phyloP scores from a whole-genome alignment of 1,140 invertebrate genomes.

The Panagrolaimus sp. region DNA sequence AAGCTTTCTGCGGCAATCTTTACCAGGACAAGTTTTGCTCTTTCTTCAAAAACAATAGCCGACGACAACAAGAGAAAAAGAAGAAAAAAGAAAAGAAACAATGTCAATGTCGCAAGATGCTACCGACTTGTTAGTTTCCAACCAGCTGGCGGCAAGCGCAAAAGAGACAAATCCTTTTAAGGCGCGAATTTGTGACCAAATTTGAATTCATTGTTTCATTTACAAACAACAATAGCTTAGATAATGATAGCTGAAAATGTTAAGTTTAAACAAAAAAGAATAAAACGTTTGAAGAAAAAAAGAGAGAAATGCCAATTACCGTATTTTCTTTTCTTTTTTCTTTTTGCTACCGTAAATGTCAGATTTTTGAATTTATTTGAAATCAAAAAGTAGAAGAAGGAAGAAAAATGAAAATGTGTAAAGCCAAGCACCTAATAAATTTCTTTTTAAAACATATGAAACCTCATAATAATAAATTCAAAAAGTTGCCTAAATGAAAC shows the following conservation, averaged over 20 bases:
- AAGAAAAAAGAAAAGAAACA: too few relatives aligned
- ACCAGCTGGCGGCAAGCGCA: constrained; percentile 15
- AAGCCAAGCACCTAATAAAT: not conserved
- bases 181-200: constrained; percentile 13
- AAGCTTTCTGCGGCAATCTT: not conserved
- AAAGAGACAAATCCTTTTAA: constrained; percentile 8
- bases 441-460: constrained; percentile 5
- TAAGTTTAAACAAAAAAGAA: not conserved
- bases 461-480: constrained; percentile 12
- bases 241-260: not conserved
- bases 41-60: constrained; percentile 8
- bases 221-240: constrained; percentile 1
- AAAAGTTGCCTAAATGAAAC: constrained; percentile 8
- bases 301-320: not conserved
- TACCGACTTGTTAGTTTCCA: not conserved
- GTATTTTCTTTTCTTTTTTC: not conserved
- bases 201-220: constrained; percentile 13
- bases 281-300: not conserved
- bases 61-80: constrained; percentile 1
- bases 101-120: constrained; percentile 10
- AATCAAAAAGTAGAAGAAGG: not conserved
- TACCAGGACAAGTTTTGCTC: not conserved
- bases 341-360: constrained; percentile 8
- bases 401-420: constrained; percentile 6
- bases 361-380: not conserved